These are phyloP conservation scores for Trichonephila inaurata DNA, from an alignment of 1,140 invertebrate species.

Conservation along the genomic window DNA sequence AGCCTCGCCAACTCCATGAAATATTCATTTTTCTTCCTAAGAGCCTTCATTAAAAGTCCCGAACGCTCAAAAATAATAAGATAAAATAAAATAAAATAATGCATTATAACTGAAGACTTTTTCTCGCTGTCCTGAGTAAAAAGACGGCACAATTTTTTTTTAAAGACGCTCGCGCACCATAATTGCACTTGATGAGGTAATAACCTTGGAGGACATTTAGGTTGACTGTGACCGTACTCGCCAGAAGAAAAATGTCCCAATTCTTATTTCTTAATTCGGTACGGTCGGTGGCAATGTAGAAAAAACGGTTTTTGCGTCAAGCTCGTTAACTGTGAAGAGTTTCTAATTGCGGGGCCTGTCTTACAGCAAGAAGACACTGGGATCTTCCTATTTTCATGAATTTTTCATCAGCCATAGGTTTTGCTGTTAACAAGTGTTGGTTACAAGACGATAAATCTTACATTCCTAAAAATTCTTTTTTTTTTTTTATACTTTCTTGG, in stretches of 20 bases:
- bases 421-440: constrained; percentile 52
- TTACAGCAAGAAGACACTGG: background rate
- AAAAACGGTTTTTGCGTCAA: constrained; percentile 8
- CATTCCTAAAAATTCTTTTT: background rate
- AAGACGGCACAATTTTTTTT: constrained; percentile 35
- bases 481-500: constrained; percentile 1
- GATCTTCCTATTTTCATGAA: constrained; percentile 26
- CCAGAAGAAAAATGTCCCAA: constrained; percentile 29
- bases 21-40: constrained; percentile 49
- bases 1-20: constrained; percentile 3
- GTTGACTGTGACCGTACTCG: constrained; percentile 28
- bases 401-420: constrained; percentile 32
- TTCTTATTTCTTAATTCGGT: constrained; percentile 15
- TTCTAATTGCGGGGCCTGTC: constrained; percentile 34
- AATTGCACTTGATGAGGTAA: constrained; percentile 71
- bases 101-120: background rate
- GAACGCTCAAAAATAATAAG: constrained; percentile 3
- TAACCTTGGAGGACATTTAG: constrained; percentile 64
- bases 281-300: background rate
- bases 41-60: constrained; percentile 28
- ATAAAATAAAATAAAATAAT: constrained; percentile 36
- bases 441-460: constrained; percentile 30
- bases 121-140: background rate
- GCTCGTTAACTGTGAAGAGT: constrained; percentile 47
- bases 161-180: constrained; percentile 22